These are phyloP conservation scores for Arothron firmamentum DNA, from an alignment of 2,113 vertebrate species.

Conservation along the genomic window DNA sequence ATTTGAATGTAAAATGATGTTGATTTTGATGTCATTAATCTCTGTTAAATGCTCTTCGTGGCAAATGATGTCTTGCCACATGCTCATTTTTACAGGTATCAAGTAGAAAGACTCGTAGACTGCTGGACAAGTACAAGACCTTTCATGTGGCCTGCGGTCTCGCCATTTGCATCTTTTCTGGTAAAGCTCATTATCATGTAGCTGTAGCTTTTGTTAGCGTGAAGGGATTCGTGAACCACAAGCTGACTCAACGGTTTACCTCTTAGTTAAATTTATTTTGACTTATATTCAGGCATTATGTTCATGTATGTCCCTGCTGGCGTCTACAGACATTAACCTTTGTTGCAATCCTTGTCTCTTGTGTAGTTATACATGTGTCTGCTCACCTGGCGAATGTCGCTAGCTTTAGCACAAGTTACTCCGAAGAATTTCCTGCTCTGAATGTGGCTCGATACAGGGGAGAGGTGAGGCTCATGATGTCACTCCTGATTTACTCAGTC, in stretches of 20 bases:
- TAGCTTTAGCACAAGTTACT: conserved; percentile 88
- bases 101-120: conserved; percentile 83
- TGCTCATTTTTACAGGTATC: conserved; percentile 74
- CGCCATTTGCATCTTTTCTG: conserved; percentile 89
- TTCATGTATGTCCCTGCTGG: neutral
- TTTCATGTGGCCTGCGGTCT: conserved; percentile 88
- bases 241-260: conserved; percentile 47
- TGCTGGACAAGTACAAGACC: conserved; percentile 89
- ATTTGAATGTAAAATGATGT: too few species aligned
- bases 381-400: conserved; percentile 89
- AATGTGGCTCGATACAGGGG: conserved; percentile 87
- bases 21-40: neutral
- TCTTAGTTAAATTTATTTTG: conserved; percentile 31
- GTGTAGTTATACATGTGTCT: conserved; percentile 87
- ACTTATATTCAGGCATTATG: neutral
- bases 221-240: conserved; percentile 25
- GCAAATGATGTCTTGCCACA: neutral
- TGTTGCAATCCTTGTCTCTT: conserved; percentile 9
- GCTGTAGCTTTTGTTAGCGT: neutral
- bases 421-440: conserved; percentile 82
- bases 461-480: conserved; percentile 77
- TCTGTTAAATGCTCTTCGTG: neutral
- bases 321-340: neutral
- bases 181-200: conserved; percentile 54
- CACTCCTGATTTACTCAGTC: too few species aligned